Conservation (phyloP, 2,888 invertebrate genomes). For the Philaethria dido region DNA sequence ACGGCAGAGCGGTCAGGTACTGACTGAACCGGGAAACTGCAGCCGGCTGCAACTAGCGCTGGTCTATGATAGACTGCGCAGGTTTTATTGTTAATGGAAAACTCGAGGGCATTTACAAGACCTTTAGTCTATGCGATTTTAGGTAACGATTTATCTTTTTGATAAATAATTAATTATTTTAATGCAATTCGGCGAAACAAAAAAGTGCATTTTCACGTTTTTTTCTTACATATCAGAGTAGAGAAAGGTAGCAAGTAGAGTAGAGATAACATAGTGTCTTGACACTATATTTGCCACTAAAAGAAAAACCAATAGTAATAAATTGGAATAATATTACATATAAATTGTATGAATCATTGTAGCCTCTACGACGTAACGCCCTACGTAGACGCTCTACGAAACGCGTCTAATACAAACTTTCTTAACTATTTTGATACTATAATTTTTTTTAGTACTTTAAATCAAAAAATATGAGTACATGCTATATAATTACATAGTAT, state of each 20-base stretch:
- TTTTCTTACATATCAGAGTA: no score
- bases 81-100: conserved; percentile 4
- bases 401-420: no score
- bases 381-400: conserved; percentile 1
- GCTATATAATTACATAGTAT: no score
- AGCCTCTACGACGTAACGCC: not conserved
- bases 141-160: not conserved
- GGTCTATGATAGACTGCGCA: conserved; percentile 15
- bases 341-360: not conserved
- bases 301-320: no score
- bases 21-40: conserved; percentile 7
- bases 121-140: not conserved
- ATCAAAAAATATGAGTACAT: no score
- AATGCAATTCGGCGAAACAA: not conserved
- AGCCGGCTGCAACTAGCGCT: not conserved
- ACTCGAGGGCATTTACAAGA: not conserved
- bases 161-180: not conserved
- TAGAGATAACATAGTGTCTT: no score
- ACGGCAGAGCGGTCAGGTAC: not conserved
- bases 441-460: no score
- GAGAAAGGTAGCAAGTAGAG: no score
- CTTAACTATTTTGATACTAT: no score
- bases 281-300: no score
- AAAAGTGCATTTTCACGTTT: no score
- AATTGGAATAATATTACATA: no score